Evolutionary conservation across 2,888 invertebrate species (phyloP).

Genomic region (Rotaria macrura): DNA sequence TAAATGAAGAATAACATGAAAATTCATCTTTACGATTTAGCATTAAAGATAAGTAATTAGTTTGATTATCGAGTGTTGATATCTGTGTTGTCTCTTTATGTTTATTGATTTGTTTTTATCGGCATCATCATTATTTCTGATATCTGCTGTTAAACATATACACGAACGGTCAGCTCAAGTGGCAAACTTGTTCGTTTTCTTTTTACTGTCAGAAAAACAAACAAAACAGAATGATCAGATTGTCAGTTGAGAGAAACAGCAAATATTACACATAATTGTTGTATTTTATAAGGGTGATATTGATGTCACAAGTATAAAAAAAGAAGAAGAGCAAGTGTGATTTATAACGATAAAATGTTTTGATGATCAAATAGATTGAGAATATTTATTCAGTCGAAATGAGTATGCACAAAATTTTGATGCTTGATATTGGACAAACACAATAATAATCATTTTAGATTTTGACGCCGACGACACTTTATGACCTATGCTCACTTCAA

Average conservation of each 20-base stretch:
- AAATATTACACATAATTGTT: slow-evolving; percentile 1
- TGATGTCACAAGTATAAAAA: background rate
- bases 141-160: background rate
- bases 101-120: background rate
- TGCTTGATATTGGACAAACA: background rate
- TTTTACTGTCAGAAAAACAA: background rate
- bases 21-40: background rate
- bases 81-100: background rate
- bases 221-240: background rate
- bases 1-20: background rate
- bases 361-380: slow-evolving; percentile 3
- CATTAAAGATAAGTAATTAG: background rate
- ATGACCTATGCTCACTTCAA: background rate
- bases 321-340: background rate
- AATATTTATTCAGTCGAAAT: background rate
- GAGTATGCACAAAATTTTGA: background rate
- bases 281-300: background rate
- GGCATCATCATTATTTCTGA: background rate
- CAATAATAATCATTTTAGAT: background rate
- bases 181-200: background rate
- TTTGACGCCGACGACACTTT: background rate
- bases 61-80: background rate
- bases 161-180: background rate
- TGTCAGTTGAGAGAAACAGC: background rate
- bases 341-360: background rate